phyloP scores from a whole-genome alignment of 2,113 vertebrate species.

The Gavialis gangeticus region DNA sequence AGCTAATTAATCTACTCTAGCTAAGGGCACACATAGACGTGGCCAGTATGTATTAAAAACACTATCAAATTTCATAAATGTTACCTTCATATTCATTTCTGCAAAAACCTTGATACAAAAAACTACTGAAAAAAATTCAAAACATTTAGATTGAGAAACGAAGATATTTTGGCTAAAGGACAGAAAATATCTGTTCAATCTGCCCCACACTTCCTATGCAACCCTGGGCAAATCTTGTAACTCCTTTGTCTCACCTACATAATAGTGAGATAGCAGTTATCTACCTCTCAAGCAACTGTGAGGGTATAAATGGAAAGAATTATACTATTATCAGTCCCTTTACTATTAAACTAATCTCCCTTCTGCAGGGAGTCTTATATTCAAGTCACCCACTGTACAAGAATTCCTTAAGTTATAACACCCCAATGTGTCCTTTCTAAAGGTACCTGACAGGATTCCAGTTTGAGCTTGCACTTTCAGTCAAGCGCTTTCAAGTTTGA shows the following conservation, averaged over 20 bases:
- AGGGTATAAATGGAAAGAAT: background rate
- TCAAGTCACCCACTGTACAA: background rate
- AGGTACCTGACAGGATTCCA: conserved; percentile 66
- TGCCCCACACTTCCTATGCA: background rate
- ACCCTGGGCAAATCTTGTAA: background rate
- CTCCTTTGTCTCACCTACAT: accelerated
- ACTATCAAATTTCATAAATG: background rate
- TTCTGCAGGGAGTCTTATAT: background rate
- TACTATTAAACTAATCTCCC: background rate
- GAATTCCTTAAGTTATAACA: conserved; percentile 17
- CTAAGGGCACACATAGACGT: no score
- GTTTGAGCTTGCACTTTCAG: conserved; percentile 69
- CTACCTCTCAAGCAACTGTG: accelerated
- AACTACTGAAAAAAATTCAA: background rate
- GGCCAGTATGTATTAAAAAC: background rate
- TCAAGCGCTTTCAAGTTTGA: conserved; percentile 73
- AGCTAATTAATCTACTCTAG: no score
- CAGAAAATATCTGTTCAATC: background rate
- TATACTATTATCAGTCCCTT: background rate
- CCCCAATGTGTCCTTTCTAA: background rate
- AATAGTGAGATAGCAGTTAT: background rate
- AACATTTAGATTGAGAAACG: background rate
- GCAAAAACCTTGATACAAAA: background rate
- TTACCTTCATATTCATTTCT: background rate
- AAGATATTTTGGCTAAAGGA: background rate